Evolutionary conservation across 2,113 vertebrate genomes (phyloP).

Genomic region (Planiliza haematocheilus): DNA sequence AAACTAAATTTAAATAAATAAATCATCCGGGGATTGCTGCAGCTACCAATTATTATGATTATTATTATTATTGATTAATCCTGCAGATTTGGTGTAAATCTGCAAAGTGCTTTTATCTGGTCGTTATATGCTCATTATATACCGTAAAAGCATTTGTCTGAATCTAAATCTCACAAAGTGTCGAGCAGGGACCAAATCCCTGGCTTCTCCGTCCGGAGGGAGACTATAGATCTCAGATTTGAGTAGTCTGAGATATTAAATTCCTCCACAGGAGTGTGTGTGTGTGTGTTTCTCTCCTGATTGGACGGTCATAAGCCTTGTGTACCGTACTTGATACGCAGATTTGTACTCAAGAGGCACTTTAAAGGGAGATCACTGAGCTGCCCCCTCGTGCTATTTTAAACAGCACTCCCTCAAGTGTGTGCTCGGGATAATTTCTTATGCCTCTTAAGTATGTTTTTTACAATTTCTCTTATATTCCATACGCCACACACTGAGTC

Average conservation of each 20-base stretch:
- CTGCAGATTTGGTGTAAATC: slow-evolving; percentile 11
- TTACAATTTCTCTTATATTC: slow-evolving; percentile 19
- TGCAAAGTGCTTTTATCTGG: too few relatives aligned
- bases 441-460: slow-evolving; percentile 48
- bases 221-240: neutral
- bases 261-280: slow-evolving; percentile 34
- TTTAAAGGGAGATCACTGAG: slow-evolving; percentile 48
- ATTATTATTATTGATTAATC: slow-evolving; percentile 1
- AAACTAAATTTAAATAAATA: neutral
- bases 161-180: slow-evolving; percentile 24
- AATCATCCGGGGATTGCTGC: too few relatives aligned
- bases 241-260: slow-evolving; percentile 28
- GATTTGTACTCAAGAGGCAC: slow-evolving; percentile 59
- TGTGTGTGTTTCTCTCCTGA: slow-evolving; percentile 34
- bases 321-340: slow-evolving; percentile 52
- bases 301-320: slow-evolving; percentile 39
- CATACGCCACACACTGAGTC: too few relatives aligned
- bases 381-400: slow-evolving; percentile 36
- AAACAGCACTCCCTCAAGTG: slow-evolving; percentile 53
- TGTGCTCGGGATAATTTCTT: slow-evolving; percentile 30
- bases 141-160: slow-evolving; percentile 7
- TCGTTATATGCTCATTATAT: slow-evolving; percentile 7
- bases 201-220: slow-evolving; percentile 16
- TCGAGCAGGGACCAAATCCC: slow-evolving; percentile 29
- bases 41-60: neutral